Percentiles rank a stretch among this genome's conserved stretches.
Conservation (phyloP, 2,888 invertebrate genomes). For the Harpalus rufipes region DNA sequence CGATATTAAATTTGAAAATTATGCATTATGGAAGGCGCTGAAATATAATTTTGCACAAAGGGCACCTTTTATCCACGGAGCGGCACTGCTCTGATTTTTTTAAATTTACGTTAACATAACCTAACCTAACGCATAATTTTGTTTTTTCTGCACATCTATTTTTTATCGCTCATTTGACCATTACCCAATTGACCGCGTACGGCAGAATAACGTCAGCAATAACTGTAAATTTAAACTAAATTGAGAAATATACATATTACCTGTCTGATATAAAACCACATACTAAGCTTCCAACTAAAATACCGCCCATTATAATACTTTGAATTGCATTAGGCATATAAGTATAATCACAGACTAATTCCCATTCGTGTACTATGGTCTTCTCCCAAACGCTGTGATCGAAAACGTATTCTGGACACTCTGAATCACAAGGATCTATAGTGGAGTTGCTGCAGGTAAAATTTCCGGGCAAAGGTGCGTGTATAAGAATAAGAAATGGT, state of each 20-base stretch:
- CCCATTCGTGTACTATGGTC: constrained; percentile 85
- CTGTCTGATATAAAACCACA: constrained; percentile 84
- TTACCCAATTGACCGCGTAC: too few species aligned
- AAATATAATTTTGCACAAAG: too few species aligned
- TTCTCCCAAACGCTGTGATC: constrained; percentile 77
- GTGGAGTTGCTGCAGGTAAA: background rate
- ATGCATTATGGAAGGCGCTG: too few species aligned
- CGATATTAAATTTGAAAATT: too few species aligned
- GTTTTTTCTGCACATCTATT: too few species aligned
- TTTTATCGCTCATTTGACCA: too few species aligned
- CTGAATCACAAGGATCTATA: constrained; percentile 1
- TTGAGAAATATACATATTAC: constrained; percentile 2
- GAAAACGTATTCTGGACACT: constrained; percentile 14
- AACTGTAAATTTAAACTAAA: too few species aligned
- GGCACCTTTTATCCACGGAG: too few species aligned
- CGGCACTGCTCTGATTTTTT: too few species aligned
- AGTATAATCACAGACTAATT: constrained; percentile 81
- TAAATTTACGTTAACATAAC: too few species aligned
- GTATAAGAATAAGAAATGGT: background rate
- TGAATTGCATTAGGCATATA: constrained; percentile 84
- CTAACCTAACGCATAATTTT: too few species aligned
- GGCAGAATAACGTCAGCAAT: too few species aligned
- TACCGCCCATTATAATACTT: constrained; percentile 85
- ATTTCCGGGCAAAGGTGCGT: background rate
- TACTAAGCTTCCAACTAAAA: constrained; percentile 83